Percentiles rank a stretch among this genome's conserved stretches.
These are phyloP conservation scores for Cottoperca gobio DNA, from an alignment of 2,797 vertebrate species.

Conservation along the genomic window DNA sequence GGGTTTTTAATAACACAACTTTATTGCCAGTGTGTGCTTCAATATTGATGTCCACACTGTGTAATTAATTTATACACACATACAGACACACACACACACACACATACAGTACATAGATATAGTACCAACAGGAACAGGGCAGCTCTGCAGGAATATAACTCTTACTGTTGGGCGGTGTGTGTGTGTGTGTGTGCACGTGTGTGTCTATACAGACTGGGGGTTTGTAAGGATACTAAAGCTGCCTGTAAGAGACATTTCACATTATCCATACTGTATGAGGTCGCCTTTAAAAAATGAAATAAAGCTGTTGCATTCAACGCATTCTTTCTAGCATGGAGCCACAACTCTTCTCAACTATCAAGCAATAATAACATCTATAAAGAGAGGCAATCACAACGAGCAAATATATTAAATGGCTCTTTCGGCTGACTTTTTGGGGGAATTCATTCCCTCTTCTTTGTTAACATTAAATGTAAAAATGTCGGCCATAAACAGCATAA, in stretches of 20 bases:
- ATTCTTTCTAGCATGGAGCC: neutral
- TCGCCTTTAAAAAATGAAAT: neutral
- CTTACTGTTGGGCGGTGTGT: constrained; percentile 7
- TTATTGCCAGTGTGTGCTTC: constrained; percentile 58
- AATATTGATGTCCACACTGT: constrained; percentile 39
- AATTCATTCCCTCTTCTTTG: neutral
- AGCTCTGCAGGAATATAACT: constrained; percentile 41
- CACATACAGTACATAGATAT: neutral
- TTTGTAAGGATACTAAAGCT: constrained; percentile 52
- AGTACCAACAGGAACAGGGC: constrained; percentile 24
- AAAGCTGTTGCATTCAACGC: neutral
- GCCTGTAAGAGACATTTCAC: too few species aligned
- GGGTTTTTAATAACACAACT: constrained; percentile 73
- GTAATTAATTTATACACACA: constrained; percentile 27
- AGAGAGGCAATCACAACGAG: neutral
- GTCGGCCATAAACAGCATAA: neutral
- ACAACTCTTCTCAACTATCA: neutral
- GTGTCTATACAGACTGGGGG: constrained; percentile 3
- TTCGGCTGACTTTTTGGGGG: neutral
- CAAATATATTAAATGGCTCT: neutral
- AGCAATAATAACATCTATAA: neutral
- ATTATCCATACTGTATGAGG: neutral
- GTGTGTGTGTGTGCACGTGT: constrained; percentile 27
- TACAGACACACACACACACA: constrained; percentile 26
- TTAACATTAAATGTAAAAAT: neutral